A percentile compares a stretch with the other conserved stretches of the same genome.
These are phyloP conservation scores for Drosophila paulistorum DNA, from an alignment of 1,140 invertebrate species.

Conservation along the genomic window DNA sequence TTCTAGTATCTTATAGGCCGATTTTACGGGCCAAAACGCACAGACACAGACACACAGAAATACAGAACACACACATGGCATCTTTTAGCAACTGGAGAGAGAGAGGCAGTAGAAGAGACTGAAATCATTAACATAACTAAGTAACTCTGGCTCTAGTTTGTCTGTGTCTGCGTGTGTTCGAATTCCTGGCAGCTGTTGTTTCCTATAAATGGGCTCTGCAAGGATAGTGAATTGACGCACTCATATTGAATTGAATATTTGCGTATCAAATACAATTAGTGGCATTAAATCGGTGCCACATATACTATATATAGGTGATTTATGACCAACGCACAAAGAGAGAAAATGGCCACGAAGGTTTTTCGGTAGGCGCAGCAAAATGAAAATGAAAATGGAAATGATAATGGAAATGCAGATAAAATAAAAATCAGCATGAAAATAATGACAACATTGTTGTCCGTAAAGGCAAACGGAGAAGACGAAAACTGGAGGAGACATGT, in stretches of 20 bases:
- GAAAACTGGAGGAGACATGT: too few relatives aligned
- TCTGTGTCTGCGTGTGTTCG: not conserved
- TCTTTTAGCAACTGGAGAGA: slow-evolving; percentile 16
- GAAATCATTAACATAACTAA: slow-evolving; percentile 50
- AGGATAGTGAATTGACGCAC: slow-evolving; percentile 23
- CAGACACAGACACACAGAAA: too few relatives aligned
- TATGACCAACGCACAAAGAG: slow-evolving; percentile 40
- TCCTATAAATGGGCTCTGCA: slow-evolving; percentile 46
- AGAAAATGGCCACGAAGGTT: slow-evolving; percentile 29
- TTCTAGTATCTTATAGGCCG: not conserved
- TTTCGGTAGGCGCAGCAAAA: slow-evolving; percentile 34
- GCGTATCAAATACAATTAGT: slow-evolving; percentile 74
- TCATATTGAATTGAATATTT: slow-evolving; percentile 67
- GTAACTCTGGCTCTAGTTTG: slow-evolving; percentile 33
- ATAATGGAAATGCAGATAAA: slow-evolving; percentile 80
- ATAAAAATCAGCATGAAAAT: slow-evolving; percentile 81
- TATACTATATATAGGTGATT: slow-evolving; percentile 63
- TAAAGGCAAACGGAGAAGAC: slow-evolving; percentile 17
- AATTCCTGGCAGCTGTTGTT: slow-evolving; percentile 42
- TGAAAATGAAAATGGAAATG: slow-evolving; percentile 72
- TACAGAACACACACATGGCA: slow-evolving; percentile 1
- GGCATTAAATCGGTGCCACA: slow-evolving; percentile 59
- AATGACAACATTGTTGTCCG: slow-evolving; percentile 68
- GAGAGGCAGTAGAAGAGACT: not conserved
- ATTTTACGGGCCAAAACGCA: slow-evolving; percentile 8